Percentiles rank a stretch among this genome's conserved stretches.
phyloP scores from a whole-genome alignment of 2,113 vertebrate genomes.

The Tupaia tana region DNA sequence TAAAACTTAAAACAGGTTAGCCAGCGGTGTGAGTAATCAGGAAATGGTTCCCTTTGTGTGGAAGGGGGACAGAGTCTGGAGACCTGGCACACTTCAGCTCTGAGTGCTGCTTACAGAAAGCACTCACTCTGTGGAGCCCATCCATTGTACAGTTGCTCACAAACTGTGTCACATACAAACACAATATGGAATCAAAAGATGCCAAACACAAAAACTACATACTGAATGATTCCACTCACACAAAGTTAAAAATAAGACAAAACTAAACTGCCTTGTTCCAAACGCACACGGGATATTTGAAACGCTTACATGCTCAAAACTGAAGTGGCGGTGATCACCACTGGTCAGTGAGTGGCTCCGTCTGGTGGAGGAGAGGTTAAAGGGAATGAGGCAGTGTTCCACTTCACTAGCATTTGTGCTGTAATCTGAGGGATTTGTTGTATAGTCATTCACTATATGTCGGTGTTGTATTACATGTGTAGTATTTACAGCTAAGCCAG shows the following conservation, averaged over 20 bases:
- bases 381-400: background rate
- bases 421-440: background rate
- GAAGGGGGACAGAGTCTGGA: background rate
- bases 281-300: background rate
- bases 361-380: too few relatives aligned
- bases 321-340: background rate
- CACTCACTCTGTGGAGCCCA: background rate
- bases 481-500: background rate
- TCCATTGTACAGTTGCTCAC: rapidly evolving
- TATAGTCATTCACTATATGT: rapidly evolving
- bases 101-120: background rate
- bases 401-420: too few relatives aligned
- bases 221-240: background rate
- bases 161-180: background rate
- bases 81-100: background rate
- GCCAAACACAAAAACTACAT: background rate
- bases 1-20: background rate
- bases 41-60: background rate
- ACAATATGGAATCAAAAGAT: background rate
- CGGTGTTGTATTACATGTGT: rapidly evolving
- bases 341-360: too few relatives aligned
- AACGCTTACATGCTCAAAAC: background rate
- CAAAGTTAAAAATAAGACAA: background rate
- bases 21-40: background rate
- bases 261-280: background rate